Evolutionary conservation across 2,113 vertebrate genomes (phyloP).

Genomic region (Hemichromis elongatus): DNA sequence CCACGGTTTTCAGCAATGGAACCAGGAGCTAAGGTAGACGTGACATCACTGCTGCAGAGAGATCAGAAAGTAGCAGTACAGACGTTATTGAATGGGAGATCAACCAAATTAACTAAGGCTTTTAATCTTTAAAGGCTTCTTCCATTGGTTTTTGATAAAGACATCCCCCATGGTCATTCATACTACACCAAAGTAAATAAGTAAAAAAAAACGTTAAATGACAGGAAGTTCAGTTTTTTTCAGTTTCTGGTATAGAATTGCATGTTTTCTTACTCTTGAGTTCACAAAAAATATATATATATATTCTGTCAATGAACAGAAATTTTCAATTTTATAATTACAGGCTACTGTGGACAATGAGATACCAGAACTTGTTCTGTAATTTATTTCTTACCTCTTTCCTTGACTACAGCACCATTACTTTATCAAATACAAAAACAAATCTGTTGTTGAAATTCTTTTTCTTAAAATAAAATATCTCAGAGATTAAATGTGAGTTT

Average conservation of each 20-base stretch:
- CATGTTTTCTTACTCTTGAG: not conserved
- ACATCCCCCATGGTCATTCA: not conserved
- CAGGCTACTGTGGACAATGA: not conserved
- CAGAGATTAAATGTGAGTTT: not conserved
- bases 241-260: not conserved
- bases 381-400: not conserved
- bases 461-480: not conserved
- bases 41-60: not conserved
- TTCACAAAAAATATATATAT: too few species aligned
- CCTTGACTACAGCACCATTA: not conserved
- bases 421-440: not conserved
- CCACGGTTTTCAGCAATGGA: not conserved
- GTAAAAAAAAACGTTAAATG: not conserved
- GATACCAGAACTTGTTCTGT: not conserved
- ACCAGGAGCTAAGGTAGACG: not conserved
- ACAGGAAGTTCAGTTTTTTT: not conserved
- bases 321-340: not conserved
- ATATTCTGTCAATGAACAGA: not conserved
- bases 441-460: not conserved
- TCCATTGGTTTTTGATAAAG: not conserved
- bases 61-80: not conserved
- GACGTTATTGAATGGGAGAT: not conserved
- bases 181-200: not conserved
- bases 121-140: not conserved
- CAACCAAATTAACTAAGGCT: not conserved